Percentiles rank a stretch among this genome's conserved stretches.
Conservation (phyloP, 2,797 vertebrate genomes). For the Naso thynnoides region DNA sequence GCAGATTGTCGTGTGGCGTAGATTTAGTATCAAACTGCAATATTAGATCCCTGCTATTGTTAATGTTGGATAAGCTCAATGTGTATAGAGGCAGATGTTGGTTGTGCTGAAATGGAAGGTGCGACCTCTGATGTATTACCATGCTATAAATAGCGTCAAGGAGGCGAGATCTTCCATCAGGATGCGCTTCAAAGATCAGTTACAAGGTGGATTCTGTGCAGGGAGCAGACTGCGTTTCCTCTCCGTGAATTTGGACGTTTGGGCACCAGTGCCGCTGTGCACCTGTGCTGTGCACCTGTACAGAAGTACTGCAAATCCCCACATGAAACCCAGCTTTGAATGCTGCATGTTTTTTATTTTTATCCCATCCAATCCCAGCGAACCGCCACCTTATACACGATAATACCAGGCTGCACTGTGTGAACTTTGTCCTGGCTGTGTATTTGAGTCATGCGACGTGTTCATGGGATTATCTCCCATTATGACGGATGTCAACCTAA, state of each 20-base stretch:
- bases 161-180: slow-evolving; percentile 79
- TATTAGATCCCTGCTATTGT: slow-evolving; percentile 33
- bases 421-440: slow-evolving; percentile 35
- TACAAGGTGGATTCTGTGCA: slow-evolving; percentile 70
- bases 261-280: slow-evolving; percentile 33
- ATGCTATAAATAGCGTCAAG: slow-evolving; percentile 80
- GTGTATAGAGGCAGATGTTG: slow-evolving; percentile 77
- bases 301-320: slow-evolving; percentile 17
- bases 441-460: slow-evolving; percentile 46
- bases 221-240: slow-evolving; percentile 54
- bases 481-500: slow-evolving; percentile 49
- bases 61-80: slow-evolving; percentile 57
- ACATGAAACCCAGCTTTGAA: slow-evolving; percentile 16
- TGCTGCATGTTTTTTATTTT: slow-evolving; percentile 21
- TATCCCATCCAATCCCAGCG: slow-evolving; percentile 15
- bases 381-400: slow-evolving; percentile 4
- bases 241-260: slow-evolving; percentile 46
- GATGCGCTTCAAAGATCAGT: slow-evolving; percentile 77
- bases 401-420: slow-evolving; percentile 8
- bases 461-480: slow-evolving; percentile 56
- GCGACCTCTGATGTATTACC: slow-evolving; percentile 81
- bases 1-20: slow-evolving; percentile 1
- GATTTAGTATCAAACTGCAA: slow-evolving; percentile 22
- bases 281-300: slow-evolving; percentile 4
- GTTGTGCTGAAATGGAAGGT: slow-evolving; percentile 78